Conservation (phyloP, 2,113 vertebrate species). For the Triplophysa tibetana region DNA sequence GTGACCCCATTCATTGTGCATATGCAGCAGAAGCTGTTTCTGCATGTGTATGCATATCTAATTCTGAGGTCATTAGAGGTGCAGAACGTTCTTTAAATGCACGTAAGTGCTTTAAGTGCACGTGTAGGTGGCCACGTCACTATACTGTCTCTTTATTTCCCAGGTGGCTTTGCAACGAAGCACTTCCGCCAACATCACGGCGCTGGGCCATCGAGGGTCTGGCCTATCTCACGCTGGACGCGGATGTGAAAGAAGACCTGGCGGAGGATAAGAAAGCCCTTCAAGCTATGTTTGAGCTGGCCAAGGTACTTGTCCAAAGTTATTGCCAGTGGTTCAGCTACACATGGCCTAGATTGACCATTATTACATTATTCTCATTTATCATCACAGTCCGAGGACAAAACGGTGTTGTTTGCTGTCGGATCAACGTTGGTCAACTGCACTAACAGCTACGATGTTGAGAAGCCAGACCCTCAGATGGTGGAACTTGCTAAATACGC, state of each 20-base stretch:
- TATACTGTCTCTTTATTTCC: constrained; percentile 17
- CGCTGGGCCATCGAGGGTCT: constrained; percentile 97
- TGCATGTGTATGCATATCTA: not conserved
- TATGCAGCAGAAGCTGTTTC: not conserved
- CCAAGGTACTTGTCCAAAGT: constrained; percentile 75
- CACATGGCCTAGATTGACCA: not conserved
- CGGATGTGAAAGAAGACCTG: constrained; percentile 94
- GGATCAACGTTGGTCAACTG: constrained; percentile 94
- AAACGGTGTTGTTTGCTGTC: constrained; percentile 89
- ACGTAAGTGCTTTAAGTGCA: too few species aligned
- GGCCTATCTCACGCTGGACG: constrained; percentile 96
- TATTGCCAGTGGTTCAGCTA: not conserved
- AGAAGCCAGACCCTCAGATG: constrained; percentile 94
- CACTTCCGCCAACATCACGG: constrained; percentile 79
- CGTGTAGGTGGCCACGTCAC: not conserved
- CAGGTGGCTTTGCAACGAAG: constrained; percentile 94
- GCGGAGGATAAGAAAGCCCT: constrained; percentile 87
- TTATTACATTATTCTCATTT: constrained; percentile 14
- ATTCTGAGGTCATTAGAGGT: not conserved
- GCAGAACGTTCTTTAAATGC: not conserved
- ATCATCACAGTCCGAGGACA: constrained; percentile 84
- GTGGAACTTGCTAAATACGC: constrained; percentile 96
- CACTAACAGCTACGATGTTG: constrained; percentile 93
- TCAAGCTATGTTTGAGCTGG: constrained; percentile 89
- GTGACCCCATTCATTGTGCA: not conserved